phyloP scores from a whole-genome alignment of 2,888 invertebrate genomes.

The Apodemia hepburni region DNA sequence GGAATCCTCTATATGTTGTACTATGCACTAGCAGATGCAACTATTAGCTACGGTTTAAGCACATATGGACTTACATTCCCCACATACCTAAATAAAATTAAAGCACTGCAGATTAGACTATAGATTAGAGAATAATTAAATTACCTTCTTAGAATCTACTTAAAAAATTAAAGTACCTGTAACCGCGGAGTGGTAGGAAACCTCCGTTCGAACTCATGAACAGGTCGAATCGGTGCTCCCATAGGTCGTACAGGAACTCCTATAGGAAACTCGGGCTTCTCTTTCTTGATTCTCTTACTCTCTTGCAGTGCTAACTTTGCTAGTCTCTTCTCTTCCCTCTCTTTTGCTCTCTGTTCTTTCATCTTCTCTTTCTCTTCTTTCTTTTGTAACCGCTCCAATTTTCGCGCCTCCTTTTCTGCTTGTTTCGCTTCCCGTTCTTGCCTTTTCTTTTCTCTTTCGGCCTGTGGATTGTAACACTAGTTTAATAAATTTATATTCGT shows the following conservation, averaged over 20 bases:
- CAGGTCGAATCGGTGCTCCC: constrained; percentile 35
- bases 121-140: no score
- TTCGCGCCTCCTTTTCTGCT: constrained; percentile 71
- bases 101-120: no score
- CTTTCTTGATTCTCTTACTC: constrained; percentile 61
- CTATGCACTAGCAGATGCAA: no score
- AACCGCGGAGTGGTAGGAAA: constrained; percentile 47
- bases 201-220: constrained; percentile 38
- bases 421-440: constrained; percentile 75
- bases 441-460: constrained; percentile 76
- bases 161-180: constrained; percentile 25
- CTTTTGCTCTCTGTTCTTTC: constrained; percentile 70
- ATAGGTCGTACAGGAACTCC: constrained; percentile 39
- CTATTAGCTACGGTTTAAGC: no score
- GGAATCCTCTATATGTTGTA: no score
- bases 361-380: constrained; percentile 71
- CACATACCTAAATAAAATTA: no score
- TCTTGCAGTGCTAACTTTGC: constrained; percentile 67
- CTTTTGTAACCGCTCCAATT: constrained; percentile 68
- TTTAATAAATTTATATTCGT: no score
- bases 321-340: constrained; percentile 65
- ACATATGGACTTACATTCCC: no score
- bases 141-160: no score
- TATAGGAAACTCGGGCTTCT: constrained; percentile 42
- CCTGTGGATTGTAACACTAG: constrained; percentile 38